Base-by-base conservation (phyloP, 1,140 invertebrate species). In the Aethina tumida region DNA sequence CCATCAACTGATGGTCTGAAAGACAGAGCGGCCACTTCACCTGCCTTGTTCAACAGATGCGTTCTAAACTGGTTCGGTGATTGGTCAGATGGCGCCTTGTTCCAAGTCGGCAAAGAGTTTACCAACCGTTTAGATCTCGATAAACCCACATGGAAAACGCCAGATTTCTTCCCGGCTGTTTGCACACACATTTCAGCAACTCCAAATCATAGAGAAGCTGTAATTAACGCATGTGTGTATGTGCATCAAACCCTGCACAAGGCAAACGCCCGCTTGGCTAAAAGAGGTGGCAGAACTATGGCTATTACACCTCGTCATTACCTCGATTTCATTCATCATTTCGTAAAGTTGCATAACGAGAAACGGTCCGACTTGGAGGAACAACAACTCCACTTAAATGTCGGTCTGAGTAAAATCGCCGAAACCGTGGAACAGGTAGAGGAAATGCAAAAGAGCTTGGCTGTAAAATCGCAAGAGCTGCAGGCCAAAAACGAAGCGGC, bases 61-160 rank as follows among this genome's bases (percentile, higher is more conserved):
- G 97, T 99, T 1, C 73, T 99, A 22, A 99, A 99, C 65, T 99
- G 97, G 97, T 99, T 99, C 62, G 97, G 97, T 1, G 97, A 99
- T 68, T 99, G 97, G 97, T 95, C 93, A 7, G 90, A 97, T 60
- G 87, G 88, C 8, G 93, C 96, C 1, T 67, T 98, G 5, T 99
- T 91, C 73, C 92, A 97, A 70, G 86, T 91, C 33, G 86, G 84
- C 29, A 84, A 84, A 59, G 86, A 91, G 64, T 90, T 92, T 50
- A 92, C 86, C 2, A 76, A 74, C 27, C 77, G 79, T 35, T 76
- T 91, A 42, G 87, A 92, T 65, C 64, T 93, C 30, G 87, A 92
- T 52, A 77, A 73, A 40, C 74, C 79, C 5, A 70, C 75, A 39
- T 98, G 94, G 79, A 74, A 74, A 33, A 67, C 81, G 32, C 92